These are phyloP conservation scores for Stomorhina lunata DNA, from an alignment of 2,888 invertebrate species.

Conservation along the genomic window DNA sequence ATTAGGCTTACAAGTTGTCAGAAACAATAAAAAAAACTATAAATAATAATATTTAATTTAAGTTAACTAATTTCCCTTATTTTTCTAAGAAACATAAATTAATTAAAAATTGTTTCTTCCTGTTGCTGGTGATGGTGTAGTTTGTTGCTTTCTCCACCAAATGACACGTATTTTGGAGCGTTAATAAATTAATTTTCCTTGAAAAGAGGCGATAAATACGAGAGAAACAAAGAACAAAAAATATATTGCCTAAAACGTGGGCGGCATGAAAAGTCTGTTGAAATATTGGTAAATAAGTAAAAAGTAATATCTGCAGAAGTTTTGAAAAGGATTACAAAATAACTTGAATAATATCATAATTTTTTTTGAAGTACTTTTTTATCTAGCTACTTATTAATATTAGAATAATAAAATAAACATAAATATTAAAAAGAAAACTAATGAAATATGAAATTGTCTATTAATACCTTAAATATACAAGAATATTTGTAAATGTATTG, in stretches of 20 bases:
- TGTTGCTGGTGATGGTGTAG: not conserved
- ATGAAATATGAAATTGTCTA: not conserved
- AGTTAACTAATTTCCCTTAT: not conserved
- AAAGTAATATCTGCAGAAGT: too few relatives aligned
- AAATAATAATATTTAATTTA: constrained; percentile 36
- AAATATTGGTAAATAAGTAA: too few relatives aligned
- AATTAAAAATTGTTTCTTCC: constrained; percentile 37
- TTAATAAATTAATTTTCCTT: constrained; percentile 33
- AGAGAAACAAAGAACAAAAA: not conserved
- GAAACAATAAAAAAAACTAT: constrained; percentile 49
- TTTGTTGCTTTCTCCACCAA: not conserved
- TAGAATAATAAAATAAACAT: not conserved
- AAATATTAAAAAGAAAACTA: not conserved
- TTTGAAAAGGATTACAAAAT: too few relatives aligned
- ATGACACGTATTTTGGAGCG: constrained; percentile 9
- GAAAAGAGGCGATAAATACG: not conserved
- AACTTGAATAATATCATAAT: too few relatives aligned
- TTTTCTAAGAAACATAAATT: not conserved
- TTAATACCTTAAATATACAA: not conserved
- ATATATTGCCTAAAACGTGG: not conserved
- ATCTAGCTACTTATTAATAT: not conserved
- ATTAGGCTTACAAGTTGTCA: constrained; percentile 41
- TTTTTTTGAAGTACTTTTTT: not conserved
- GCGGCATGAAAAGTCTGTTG: not conserved
- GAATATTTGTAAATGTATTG: not conserved